Conservation (phyloP, 2,113 vertebrate species). For the Grammatotria lemairii region DNA sequence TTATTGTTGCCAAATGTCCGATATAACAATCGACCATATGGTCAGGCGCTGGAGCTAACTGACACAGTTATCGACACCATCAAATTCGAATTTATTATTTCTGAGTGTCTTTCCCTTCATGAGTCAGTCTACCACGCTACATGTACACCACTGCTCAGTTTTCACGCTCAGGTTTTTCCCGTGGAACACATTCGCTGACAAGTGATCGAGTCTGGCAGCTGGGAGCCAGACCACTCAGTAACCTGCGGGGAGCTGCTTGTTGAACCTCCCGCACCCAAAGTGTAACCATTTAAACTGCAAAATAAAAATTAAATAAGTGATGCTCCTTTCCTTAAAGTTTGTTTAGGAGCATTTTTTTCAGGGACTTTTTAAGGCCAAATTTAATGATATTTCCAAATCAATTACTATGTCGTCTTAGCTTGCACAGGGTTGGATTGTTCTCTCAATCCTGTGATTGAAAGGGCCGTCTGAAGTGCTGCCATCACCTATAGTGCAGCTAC, state of each 20-base stretch:
- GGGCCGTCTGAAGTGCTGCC: neutral
- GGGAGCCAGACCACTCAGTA: slow-evolving; percentile 9
- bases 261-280: neutral
- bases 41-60: neutral
- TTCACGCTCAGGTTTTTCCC: neutral
- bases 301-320: neutral
- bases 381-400: neutral
- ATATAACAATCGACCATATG: neutral
- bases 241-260: neutral
- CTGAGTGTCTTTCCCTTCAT: neutral
- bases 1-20: neutral
- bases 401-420: neutral
- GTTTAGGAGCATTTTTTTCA: neutral
- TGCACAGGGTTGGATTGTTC: neutral
- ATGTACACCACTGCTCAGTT: neutral
- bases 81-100: neutral
- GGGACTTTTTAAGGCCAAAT: neutral
- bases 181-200: neutral
- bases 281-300: neutral
- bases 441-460: neutral
- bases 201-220: slow-evolving; percentile 26
- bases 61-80: neutral
- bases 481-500: neutral
- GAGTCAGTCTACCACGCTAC: neutral
- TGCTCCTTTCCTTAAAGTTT: neutral